phyloP scores from a whole-genome alignment of 2,797 vertebrate genomes.

The Buceros bicornis region DNA sequence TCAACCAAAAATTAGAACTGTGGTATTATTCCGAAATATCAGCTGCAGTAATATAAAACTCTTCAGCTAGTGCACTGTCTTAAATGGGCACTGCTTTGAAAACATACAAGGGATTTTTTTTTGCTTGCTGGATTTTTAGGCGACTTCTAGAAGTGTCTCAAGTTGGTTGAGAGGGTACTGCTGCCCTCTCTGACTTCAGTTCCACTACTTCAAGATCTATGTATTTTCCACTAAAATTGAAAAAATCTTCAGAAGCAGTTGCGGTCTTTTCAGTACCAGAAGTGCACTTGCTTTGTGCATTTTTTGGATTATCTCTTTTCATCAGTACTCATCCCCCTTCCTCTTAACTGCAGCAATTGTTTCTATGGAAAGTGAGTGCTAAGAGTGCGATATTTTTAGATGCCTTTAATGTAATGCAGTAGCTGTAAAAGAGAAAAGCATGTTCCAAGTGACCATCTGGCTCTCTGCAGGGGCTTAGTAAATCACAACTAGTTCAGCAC shows the following conservation, averaged over 20 bases:
- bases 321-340: neutral
- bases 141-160: neutral
- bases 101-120: neutral
- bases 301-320: neutral
- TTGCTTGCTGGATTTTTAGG: neutral
- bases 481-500: conserved; percentile 18
- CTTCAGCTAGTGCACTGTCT: neutral
- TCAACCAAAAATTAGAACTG: neutral
- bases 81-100: neutral
- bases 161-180: neutral
- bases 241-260: neutral
- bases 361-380: neutral
- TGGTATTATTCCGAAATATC: neutral
- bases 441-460: conserved; percentile 51
- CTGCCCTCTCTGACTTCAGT: neutral
- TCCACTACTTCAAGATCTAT: neutral
- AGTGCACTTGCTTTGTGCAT: neutral
- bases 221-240: neutral
- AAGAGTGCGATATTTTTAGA: conserved; percentile 29
- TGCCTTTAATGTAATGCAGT: conserved; percentile 18
- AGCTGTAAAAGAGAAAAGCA: conserved; percentile 1
- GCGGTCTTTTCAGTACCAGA: neutral
- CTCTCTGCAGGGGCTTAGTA: conserved; percentile 38
- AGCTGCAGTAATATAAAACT: neutral
- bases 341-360: conserved; percentile 9